phyloP scores from a whole-genome alignment of 2,888 invertebrate genomes.

The Alcis repandata region DNA sequence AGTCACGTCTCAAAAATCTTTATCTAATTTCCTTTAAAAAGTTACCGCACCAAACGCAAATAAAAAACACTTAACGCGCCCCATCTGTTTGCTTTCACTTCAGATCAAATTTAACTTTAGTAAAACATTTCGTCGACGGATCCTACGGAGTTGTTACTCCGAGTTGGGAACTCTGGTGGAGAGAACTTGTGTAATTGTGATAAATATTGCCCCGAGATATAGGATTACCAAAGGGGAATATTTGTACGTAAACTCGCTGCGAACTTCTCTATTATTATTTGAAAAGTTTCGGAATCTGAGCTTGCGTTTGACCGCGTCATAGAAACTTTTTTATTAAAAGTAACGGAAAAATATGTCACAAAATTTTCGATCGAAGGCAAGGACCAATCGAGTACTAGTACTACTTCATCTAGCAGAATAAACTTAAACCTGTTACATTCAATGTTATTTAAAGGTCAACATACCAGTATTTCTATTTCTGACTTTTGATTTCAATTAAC shows the following conservation, averaged over 20 bases:
- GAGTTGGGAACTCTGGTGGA: conserved; percentile 15
- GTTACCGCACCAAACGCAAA: neutral
- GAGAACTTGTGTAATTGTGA: conserved; percentile 38
- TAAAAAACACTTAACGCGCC: conserved; percentile 13
- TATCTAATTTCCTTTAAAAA: conserved; percentile 12
- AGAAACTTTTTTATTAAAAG: neutral
- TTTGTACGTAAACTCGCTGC: conserved; percentile 5
- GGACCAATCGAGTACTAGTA: no score
- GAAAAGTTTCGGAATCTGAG: conserved; percentile 5
- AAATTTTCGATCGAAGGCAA: no score
- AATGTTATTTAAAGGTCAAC: no score
- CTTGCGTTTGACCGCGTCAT: conserved; percentile 2
- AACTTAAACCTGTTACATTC: no score
- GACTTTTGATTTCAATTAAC: no score
- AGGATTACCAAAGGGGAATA: conserved; percentile 14
- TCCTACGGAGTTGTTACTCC: conserved; percentile 20
- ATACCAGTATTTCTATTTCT: no score
- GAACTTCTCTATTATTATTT: conserved; percentile 6
- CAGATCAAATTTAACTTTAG: conserved; percentile 25
- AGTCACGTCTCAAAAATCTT: neutral
- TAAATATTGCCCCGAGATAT: conserved; percentile 33
- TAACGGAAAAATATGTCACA: neutral
- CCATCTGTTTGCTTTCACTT: conserved; percentile 12
- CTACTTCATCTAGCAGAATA: no score
- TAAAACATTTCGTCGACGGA: conserved; percentile 26